Conservation (phyloP, 2,113 vertebrate genomes). For the Amphiprion ocellaris region DNA sequence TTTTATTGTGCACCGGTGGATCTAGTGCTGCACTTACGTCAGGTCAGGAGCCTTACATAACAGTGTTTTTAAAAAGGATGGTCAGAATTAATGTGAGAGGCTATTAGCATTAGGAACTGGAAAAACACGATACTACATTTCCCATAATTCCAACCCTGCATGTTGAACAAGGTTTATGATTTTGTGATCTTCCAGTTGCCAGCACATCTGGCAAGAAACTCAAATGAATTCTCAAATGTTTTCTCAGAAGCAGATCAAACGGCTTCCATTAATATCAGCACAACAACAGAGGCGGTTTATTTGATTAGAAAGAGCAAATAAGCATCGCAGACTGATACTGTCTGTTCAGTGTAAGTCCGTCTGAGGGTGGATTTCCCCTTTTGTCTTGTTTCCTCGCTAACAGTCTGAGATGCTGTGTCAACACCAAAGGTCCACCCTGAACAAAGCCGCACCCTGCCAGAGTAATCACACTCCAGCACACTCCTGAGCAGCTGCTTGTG, state of each 20-base stretch:
- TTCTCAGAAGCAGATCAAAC: too few relatives aligned
- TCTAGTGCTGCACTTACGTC: not conserved
- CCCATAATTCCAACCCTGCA: too few relatives aligned
- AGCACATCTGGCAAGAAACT: too few relatives aligned
- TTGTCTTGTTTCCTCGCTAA: not conserved
- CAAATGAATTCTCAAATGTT: too few relatives aligned
- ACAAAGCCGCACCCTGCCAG: conserved; percentile 76
- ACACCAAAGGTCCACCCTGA: conserved; percentile 80
- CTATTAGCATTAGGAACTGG: too few relatives aligned
- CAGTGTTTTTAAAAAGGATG: too few relatives aligned
- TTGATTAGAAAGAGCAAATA: not conserved
- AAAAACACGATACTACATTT: too few relatives aligned
- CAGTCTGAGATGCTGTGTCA: conserved; percentile 66
- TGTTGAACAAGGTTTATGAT: too few relatives aligned
- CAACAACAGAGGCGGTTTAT: not conserved
- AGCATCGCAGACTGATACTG: not conserved
- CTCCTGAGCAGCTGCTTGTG: conserved; percentile 15
- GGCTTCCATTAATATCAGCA: too few relatives aligned
- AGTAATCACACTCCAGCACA: conserved; percentile 36
- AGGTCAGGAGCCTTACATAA: too few relatives aligned
- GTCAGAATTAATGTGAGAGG: too few relatives aligned
- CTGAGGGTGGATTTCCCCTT: conserved; percentile 18
- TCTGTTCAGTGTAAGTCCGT: not conserved
- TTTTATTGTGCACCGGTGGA: not conserved
- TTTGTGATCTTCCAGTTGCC: too few relatives aligned